phyloP scores from a whole-genome alignment of 2,888 invertebrate species.

The Chrysolina haemoptera region DNA sequence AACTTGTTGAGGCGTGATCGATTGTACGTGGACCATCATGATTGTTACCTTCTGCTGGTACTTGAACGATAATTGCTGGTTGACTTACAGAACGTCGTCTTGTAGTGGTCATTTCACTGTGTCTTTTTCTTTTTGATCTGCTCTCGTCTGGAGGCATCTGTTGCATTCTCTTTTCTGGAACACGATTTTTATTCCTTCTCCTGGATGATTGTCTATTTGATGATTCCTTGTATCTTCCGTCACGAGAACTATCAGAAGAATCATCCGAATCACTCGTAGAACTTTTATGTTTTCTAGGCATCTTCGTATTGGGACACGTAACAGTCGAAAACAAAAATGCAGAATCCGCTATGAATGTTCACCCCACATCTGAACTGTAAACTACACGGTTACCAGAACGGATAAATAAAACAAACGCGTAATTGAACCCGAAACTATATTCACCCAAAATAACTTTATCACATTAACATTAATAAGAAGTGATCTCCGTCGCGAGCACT shows the following conservation, averaged over 20 bases:
- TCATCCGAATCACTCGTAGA: not conserved
- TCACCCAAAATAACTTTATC: no score
- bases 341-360: not conserved
- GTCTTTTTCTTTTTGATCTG: not conserved
- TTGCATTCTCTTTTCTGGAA: not conserved
- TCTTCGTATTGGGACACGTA: not conserved
- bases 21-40: not conserved
- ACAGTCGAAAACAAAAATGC: not conserved
- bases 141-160: not conserved
- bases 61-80: not conserved
- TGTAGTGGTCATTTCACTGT: not conserved
- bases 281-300: not conserved
- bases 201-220: not conserved
- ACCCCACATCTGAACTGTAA: not conserved
- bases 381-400: no score
- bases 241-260: not conserved
- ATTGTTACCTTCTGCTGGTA: not conserved
- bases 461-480: not conserved
- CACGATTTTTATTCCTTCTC: not conserved
- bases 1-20: not conserved
- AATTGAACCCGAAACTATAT: not conserved
- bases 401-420: no score
- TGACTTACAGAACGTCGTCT: not conserved
- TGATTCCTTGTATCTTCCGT: not conserved
- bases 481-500: not conserved